phyloP scores from a whole-genome alignment of 2,888 invertebrate species.

The Ramazzottius varieornatus region DNA sequence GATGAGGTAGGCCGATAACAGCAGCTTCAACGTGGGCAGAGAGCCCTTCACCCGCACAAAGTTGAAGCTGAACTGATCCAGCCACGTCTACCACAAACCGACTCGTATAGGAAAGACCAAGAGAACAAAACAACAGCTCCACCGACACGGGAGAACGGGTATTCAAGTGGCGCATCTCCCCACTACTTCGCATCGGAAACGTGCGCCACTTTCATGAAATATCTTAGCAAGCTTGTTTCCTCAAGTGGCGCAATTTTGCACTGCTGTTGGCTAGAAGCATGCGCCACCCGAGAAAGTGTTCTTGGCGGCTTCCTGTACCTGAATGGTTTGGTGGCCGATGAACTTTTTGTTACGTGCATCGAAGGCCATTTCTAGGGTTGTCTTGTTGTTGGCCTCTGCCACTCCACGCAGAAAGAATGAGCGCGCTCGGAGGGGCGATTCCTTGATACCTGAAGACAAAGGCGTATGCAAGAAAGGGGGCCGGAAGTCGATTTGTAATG shows the following conservation, averaged over 20 bases:
- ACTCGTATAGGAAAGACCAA: background rate
- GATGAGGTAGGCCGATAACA: background rate
- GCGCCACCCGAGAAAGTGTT: too few relatives aligned
- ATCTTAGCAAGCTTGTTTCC: background rate
- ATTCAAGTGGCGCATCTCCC: too few relatives aligned
- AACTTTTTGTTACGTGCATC: slow-evolving; percentile 1
- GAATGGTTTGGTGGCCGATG: too few relatives aligned
- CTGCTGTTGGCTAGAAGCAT: too few relatives aligned
- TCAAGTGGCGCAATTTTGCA: too few relatives aligned
- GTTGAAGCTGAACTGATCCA: background rate
- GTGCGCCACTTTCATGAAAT: background rate
- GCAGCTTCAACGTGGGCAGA: background rate
- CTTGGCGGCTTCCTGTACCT: too few relatives aligned
- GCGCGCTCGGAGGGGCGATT: background rate
- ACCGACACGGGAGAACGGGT: too few relatives aligned
- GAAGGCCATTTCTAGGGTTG: background rate
- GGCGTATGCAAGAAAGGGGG: too few relatives aligned
- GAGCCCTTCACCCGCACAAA: background rate
- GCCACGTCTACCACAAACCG: background rate
- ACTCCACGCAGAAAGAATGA: background rate
- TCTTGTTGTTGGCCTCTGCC: background rate
- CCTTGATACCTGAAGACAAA: background rate
- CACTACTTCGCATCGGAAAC: background rate
- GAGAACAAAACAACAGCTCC: background rate
- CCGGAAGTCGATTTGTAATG: too few relatives aligned